Base-by-base conservation (phyloP, 2,888 invertebrate genomes). In the Macaria liturata region DNA sequence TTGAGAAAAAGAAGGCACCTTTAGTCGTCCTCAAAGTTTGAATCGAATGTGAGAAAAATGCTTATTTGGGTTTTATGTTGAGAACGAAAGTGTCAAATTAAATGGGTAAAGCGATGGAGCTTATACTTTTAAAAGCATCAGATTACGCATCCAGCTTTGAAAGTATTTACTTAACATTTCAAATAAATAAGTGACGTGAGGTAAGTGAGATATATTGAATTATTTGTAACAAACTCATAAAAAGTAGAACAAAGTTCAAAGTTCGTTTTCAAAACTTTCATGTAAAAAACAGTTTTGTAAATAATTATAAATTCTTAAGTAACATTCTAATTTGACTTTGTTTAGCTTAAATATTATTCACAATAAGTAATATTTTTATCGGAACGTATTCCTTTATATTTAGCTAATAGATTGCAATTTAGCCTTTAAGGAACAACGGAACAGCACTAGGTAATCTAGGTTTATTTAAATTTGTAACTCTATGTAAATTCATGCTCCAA, bases 1-100 rank as follows among this genome's bases (percentile, higher is more conserved):
- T 66, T 66, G 61, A 49, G 61, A 59, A 62, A 64, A 65, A 65
- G 20, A 65, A 65, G 66, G 53, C 61, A 64, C 72, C 70, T 64
- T 47, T 62, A 60, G 59, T 48, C 63, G 65, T 59, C 65, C 59
- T 61, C 45, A 54, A 59, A 57, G 50, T 43, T 40, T 32, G 40
- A 46, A 46, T 31, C 34, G 32, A 54, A 46, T 54, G 53, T 53
- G 32, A 47, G 49, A 46, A 51, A 59, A 59, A 49, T 52, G 49
- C 59, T 56, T 59, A 55, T 48, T 51, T 51, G 20, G 30, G 46
- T 20, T 54, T 46, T 50, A 32, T 37, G 40, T 48, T 51, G 34
- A 8, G 40, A 32, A 34, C 8, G 31, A 40, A 49, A 46, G 46
- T 59, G 43, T 46, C 46, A 50, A 49, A 49, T 59, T 44, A n/a